phyloP scores from a whole-genome alignment of 2,888 invertebrate species.

The Sesia apiformis region DNA sequence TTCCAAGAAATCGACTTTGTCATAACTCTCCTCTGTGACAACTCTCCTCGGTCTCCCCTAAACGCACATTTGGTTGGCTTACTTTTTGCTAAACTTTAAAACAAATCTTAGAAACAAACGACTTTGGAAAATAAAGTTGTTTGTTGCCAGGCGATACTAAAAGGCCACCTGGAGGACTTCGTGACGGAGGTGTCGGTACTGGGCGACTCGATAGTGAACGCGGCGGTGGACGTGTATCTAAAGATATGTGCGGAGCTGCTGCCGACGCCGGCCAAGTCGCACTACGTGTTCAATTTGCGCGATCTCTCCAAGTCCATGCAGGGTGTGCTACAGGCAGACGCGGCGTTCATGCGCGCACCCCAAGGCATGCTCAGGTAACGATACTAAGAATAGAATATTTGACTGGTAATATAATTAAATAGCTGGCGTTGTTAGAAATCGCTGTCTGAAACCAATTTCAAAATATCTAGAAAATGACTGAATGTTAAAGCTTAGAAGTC shows the following conservation, averaged over 20 bases:
- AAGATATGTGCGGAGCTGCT: constrained; percentile 85
- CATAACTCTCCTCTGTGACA: too few relatives aligned
- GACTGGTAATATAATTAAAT: too few relatives aligned
- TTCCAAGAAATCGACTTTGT: too few relatives aligned
- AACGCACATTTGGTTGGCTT: too few relatives aligned
- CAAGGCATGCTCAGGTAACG: constrained; percentile 78
- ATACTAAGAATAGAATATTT: too few relatives aligned
- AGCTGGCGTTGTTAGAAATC: too few relatives aligned
- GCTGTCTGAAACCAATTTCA: too few relatives aligned
- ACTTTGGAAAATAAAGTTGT: background rate
- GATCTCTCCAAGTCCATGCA: constrained; percentile 93
- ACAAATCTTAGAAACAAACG: too few relatives aligned
- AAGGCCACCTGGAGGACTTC: constrained; percentile 87
- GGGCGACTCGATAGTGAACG: constrained; percentile 83
- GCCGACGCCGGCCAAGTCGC: constrained; percentile 93
- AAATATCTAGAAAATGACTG: too few relatives aligned
- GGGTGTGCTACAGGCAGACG: constrained; percentile 90
- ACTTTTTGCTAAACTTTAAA: too few relatives aligned
- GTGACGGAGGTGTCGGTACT: constrained; percentile 79
- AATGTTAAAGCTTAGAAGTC: too few relatives aligned
- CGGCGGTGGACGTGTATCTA: constrained; percentile 88
- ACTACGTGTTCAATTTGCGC: constrained; percentile 93
- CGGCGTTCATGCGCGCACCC: constrained; percentile 79
- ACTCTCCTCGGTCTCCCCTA: too few relatives aligned
- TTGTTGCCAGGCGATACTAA: constrained; percentile 75